Evolutionary conservation across 2,113 vertebrate species (phyloP), one percentile per base, ranked within the genome.

Genomic region (Myrmecobius fasciatus): DNA sequence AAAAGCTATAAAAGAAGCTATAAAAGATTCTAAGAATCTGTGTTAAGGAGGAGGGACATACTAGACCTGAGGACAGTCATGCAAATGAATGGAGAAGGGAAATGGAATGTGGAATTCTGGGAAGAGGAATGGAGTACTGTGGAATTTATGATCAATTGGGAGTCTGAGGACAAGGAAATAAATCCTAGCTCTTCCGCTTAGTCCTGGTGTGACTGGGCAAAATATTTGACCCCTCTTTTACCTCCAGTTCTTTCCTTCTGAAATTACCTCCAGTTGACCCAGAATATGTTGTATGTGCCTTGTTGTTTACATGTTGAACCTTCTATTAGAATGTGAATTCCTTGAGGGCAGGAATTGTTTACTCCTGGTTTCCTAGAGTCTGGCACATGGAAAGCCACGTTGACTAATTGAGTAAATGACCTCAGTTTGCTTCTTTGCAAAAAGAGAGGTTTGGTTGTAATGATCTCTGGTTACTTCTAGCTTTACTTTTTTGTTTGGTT

Each of bases 361-460:
- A 31, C 3, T 10, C 56, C 28, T 28, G 12, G 26, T 2, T 31
- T 60, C 3, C 2, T 3, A 36, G 56, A 5, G 10, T 20, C 28
- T 17, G 3, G 56, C 10, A 36, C 0, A 0, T 0, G 12, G 12
- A 60, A 60, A 31, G 6, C 2, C 11, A 8, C 31, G 28, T 31
- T 56, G 56, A 60, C 56, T 31, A 60, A 60, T 31, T 31, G 56
- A 31, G 2, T 60, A 31, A 56, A 8, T 60, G 56, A 31, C 56
- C 56, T 60, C 28, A 31, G 28, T 60, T 60, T 67, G 31, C 31
- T 67, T 67, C 31, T 67, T 67, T 67, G 17, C 28, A 2, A 5
- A 67, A 67, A 3, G 54, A 56, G 28, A 3, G 28, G 28, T 60
- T 60, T 67, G 60, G 28, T 67, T 36, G 60, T 36, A 31, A 36